Evolutionary conservation across 2,113 vertebrate genomes (phyloP).

Genomic region (Gallinago jamesoni): DNA sequence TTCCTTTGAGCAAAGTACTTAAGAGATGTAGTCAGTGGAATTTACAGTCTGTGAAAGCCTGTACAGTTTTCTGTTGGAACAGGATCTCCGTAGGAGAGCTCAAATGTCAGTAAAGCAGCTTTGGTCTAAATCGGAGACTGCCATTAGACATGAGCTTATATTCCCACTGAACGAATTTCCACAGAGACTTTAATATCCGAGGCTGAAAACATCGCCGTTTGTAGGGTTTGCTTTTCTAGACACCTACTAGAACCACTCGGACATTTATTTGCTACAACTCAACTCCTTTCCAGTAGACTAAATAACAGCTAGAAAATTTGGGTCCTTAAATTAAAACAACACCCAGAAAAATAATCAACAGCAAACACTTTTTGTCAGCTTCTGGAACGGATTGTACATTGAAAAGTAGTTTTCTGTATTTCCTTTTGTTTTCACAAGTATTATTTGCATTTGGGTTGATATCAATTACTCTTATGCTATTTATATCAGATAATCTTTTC

Average conservation of each 20-base stretch:
- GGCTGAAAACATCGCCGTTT: not conserved
- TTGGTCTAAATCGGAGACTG: not conserved
- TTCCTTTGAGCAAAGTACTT: conserved; percentile 46
- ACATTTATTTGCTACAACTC: not conserved
- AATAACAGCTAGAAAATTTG: not conserved
- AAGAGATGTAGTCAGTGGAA: not conserved
- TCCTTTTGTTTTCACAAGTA: not conserved
- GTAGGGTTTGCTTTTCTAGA: not conserved
- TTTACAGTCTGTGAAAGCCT: not conserved
- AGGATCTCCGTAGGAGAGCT: not conserved
- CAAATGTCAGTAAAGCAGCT: conserved; percentile 5
- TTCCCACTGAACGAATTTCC: not conserved
- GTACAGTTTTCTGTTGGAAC: not conserved
- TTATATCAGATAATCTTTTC: not conserved
- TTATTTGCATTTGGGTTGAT: not conserved
- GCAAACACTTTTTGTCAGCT: not conserved
- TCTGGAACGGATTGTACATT: not conserved
- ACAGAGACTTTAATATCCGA: not conserved
- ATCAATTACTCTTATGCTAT: not conserved
- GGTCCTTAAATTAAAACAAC: not conserved
- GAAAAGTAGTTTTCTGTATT: not conserved
- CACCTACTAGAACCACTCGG: not conserved
- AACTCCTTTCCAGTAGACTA: not conserved
- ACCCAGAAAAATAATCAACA: not conserved
- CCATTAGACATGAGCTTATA: not conserved